Evolutionary conservation across 2,888 invertebrate genomes (phyloP), one percentile per base, ranked within the genome.

Genomic region (Microctonus aethiopoides): DNA sequence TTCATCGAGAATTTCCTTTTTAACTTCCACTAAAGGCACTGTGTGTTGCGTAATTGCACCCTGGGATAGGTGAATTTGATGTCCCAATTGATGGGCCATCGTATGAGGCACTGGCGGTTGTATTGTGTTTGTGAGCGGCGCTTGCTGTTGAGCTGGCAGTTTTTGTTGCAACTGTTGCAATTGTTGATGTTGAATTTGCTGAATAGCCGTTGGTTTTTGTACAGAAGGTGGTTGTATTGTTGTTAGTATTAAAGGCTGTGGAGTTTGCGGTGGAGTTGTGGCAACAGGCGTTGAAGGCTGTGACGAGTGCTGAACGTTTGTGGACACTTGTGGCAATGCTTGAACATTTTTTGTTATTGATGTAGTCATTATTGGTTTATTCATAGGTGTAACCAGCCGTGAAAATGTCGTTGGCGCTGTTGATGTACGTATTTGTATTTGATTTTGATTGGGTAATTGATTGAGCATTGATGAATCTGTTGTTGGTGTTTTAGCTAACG

Each of bases 1-100:
- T 81, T 93, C 93, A 79, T 93, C 93, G 13, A 92, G 86, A 61
- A 92, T 86, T 85, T 93, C 93, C 80, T 92, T 92, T 81, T 93
- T 93, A 10, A 93, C 91, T 83, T 93, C 92, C 75, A 90, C 90
- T 84, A 90, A 87, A 68, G 90, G 90, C 75, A 90, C 85, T 82
- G 83, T 80, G 75, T 80, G 81, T 81, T 83, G 83, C 78, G 79
- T 77, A 73, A 79, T 80, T 78, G 80, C 80, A 80, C 82, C 81
- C 79, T 81, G 85, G 79, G 81, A 81, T 78, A 80, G 78, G 88
- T 81, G 89, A 83, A 78, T 87, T 87, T 75, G 88, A 85, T 69
- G 88, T 84, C 74, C 87, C 81, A 80, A 81, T 81, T 66, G 85
- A 82, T 76, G 88, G 86, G 77, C 84, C 78, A 82, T 87, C 76